Percentiles rank a stretch among this genome's conserved stretches.
Evolutionary conservation across 2,797 vertebrate genomes (phyloP).

Genomic region (Mormyrops attenuatus): DNA sequence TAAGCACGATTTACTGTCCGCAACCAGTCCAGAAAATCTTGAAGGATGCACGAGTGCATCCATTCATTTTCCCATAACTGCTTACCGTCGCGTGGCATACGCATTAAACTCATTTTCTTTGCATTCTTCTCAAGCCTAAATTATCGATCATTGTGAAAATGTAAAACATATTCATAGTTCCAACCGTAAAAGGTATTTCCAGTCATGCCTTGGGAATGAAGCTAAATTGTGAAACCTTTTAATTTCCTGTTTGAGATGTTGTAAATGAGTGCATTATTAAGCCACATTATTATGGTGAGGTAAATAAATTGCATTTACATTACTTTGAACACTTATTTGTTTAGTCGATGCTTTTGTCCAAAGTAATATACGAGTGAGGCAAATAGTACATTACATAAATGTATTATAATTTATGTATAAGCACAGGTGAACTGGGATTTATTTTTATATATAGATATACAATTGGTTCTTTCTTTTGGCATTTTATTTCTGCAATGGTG

Average conservation of each 20-base stretch:
- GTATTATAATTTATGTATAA: neutral
- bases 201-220: neutral
- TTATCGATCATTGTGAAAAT: neutral
- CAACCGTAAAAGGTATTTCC: neutral
- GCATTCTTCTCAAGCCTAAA: neutral
- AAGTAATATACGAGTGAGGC: neutral
- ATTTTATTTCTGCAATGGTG: neutral
- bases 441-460: neutral
- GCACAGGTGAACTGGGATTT: neutral
- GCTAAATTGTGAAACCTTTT: neutral
- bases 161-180: neutral
- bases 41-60: neutral
- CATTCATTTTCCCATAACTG: neutral
- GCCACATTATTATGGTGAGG: neutral
- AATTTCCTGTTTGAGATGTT: neutral
- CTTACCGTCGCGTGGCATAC: neutral
- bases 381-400: neutral
- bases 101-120: neutral
- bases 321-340: neutral
- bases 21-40: neutral
- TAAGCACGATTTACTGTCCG: neutral
- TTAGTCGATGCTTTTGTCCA: neutral
- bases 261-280: neutral
- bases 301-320: neutral
- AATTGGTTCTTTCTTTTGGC: neutral